Evolutionary conservation across 2,888 invertebrate genomes (phyloP).

Genomic region (Pachymerium ferrugineum): DNA sequence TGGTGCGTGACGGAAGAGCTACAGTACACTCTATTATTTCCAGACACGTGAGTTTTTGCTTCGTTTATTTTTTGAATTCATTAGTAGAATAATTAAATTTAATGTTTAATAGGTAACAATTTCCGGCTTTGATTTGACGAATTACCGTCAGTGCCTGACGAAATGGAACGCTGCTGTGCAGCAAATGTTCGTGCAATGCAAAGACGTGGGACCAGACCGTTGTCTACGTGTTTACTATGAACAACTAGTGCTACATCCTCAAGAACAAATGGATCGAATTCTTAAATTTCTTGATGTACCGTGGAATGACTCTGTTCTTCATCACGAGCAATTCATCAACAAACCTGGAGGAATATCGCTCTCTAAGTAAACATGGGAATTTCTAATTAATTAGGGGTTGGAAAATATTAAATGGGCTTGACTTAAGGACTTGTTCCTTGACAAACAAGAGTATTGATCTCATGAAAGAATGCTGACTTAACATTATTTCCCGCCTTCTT

Average conservation of each 20-base stretch:
- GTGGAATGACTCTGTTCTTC: conserved; percentile 92
- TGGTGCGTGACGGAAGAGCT: conserved; percentile 96
- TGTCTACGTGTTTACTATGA: conserved; percentile 94
- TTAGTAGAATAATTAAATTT: neutral
- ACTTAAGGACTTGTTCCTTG: neutral
- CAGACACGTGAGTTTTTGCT: conserved; percentile 61
- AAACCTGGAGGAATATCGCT: conserved; percentile 88
- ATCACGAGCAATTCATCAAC: conserved; percentile 96
- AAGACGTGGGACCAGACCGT: conserved; percentile 58
- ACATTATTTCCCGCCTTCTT: neutral
- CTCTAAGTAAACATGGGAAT: conserved; percentile 70
- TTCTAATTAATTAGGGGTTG: neutral
- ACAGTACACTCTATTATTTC: conserved; percentile 98
- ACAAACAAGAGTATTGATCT: neutral
- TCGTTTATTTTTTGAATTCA: neutral
- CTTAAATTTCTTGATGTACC: conserved; percentile 81
- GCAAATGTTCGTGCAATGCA: conserved; percentile 90
- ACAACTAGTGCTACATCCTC: conserved; percentile 91
- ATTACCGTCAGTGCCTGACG: conserved; percentile 86
- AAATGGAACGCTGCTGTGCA: conserved; percentile 97
- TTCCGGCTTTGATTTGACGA: conserved; percentile 88
- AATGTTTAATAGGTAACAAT: conserved; percentile 59
- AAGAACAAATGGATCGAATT: conserved; percentile 78
- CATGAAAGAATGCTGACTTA: neutral
- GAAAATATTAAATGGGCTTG: neutral